phyloP scores from a whole-genome alignment of 2,113 vertebrate genomes.

The Alexandromys fortis region DNA sequence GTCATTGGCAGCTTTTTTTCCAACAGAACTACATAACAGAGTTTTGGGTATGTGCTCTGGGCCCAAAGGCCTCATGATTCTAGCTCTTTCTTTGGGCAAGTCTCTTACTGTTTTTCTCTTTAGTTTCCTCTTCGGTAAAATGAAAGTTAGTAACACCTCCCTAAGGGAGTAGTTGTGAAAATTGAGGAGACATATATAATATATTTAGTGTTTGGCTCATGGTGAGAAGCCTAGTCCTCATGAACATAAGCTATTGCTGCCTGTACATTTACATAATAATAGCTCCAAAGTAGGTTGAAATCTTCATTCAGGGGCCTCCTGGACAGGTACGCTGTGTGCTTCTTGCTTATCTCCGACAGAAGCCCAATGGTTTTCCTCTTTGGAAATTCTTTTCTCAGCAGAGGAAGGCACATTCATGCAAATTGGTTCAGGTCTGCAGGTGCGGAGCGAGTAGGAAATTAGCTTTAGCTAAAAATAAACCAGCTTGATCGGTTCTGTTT shows the following conservation, averaged over 20 bases:
- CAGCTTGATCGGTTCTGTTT: conserved; percentile 57
- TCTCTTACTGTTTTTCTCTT: background rate
- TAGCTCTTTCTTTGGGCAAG: background rate
- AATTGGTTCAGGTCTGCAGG: conserved; percentile 75
- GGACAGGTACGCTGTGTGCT: background rate
- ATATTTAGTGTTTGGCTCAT: background rate
- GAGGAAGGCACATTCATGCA: conserved; percentile 53
- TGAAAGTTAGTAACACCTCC: background rate
- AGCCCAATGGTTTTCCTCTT: conserved; percentile 24
- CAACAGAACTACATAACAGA: background rate
- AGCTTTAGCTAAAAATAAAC: conserved; percentile 77
- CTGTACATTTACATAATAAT: background rate
- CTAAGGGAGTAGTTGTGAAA: background rate
- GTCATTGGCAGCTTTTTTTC: background rate
- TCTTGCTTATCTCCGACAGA: background rate
- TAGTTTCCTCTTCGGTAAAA: conserved; percentile 37
- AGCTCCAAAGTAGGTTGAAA: background rate
- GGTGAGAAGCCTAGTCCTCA: background rate
- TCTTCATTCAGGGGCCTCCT: background rate
- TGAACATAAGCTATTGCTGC: background rate
- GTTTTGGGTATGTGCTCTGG: background rate
- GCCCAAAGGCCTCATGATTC: background rate
- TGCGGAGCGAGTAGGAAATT: conserved; percentile 68
- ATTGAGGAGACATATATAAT: background rate
- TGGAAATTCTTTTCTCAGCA: conserved; percentile 54